Evolutionary conservation across 2,113 vertebrate species (phyloP), one percentile per base, ranked within the genome.

Genomic region (Oplegnathus fasciatus): DNA sequence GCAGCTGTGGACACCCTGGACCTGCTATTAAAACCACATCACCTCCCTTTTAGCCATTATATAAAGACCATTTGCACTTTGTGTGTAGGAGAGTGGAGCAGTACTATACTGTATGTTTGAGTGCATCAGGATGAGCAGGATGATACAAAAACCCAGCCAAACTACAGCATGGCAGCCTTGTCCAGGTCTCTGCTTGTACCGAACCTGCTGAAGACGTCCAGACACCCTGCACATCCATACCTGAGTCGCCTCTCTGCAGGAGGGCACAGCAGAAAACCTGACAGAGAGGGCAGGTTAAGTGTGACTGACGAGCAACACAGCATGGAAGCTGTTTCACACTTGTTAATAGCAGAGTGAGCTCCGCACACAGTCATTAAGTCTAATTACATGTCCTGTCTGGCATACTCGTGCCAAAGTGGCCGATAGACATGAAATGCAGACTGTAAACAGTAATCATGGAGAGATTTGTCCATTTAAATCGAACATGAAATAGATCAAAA

Each of bases 371-470:
- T 32, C 80, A 84, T 85, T 71, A 74, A 46, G 82, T 67, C 75
- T 81, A 79, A 85, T 83, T 65, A 66, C 78, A 75, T 1, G 64
- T 78, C 44, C 60, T 48, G 71, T 28, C 50, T 69, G 72, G 37
- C 57, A 65, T n/a, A 32, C 40, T 77, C 9, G 54, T 37, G 76
- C 14, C 66, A 60, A 74, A 52, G 40, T 67, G 66, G 20, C 34
- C 50, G 32, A 32, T n/a, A 68, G 54, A 60, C 28, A 37, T 7
- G n/a, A 71, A 50, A 32, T 15, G n/a, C 28, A 22, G 37, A 9
- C 5, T 42, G 62, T 32, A 6, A 76, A 75, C 75, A 85, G 30
- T 9, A 50, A 76, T 67, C 13, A 54, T 14, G 11, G 17, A 28
- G 42, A 70, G 0, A 52, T 1, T 1, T 30, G 58, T 28, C 13